Conservation (phyloP, 2,888 invertebrate species). For the Caenorhabditis auriculariae region DNA sequence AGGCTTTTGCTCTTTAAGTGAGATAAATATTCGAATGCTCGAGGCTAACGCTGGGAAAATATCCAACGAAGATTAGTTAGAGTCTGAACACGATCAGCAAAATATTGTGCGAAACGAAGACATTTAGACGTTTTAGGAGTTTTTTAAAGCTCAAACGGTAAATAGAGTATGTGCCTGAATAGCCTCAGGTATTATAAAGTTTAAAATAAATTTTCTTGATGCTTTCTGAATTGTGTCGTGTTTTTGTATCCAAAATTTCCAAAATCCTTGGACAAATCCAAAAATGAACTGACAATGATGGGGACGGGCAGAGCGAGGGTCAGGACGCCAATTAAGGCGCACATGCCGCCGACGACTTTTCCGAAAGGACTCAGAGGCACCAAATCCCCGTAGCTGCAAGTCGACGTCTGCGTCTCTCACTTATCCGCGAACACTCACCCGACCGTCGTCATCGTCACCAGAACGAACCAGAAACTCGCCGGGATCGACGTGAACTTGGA, state of each 20-base stretch:
- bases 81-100: too few species aligned
- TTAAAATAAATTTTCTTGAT: not conserved
- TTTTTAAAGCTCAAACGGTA: too few species aligned
- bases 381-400: slow-evolving; percentile 64
- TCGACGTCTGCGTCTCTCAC: too few species aligned
- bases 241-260: too few species aligned
- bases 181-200: too few species aligned
- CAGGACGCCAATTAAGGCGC: slow-evolving; percentile 67
- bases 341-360: slow-evolving; percentile 65
- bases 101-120: too few species aligned
- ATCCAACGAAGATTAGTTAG: too few species aligned
- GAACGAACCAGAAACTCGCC: slow-evolving; percentile 62
- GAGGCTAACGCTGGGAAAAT: too few species aligned
- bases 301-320: slow-evolving; percentile 67
- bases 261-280: not conserved
- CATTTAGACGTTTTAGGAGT: too few species aligned
- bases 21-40: not conserved
- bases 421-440: slow-evolving; percentile 43
- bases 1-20: too few species aligned
- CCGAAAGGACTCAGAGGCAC: slow-evolving; percentile 65
- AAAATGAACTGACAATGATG: slow-evolving; percentile 62
- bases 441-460: slow-evolving; percentile 63
- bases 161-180: too few species aligned
- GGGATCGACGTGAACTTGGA: slow-evolving; percentile 63
- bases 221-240: too few species aligned